phyloP scores from a whole-genome alignment of 2,888 invertebrate genomes.

The Drosophila seclusa region DNA sequence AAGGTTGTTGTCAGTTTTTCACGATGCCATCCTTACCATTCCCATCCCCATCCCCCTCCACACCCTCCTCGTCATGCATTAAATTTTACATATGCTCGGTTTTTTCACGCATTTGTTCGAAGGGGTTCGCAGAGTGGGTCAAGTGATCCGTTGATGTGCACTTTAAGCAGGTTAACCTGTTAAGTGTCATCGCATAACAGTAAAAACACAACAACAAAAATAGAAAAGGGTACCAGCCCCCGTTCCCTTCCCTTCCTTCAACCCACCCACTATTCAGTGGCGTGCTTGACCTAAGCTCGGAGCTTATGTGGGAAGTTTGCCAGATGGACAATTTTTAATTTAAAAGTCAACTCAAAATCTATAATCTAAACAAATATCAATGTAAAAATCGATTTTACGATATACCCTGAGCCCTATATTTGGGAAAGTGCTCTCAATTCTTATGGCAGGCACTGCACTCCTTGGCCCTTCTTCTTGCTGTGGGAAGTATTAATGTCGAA shows the following conservation, averaged over 20 bases:
- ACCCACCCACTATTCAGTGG: background rate
- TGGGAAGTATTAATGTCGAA: no score
- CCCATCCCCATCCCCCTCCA: slow-evolving; percentile 1
- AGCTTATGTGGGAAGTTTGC: background rate
- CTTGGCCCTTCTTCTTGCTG: no score
- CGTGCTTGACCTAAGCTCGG: slow-evolving; percentile 1
- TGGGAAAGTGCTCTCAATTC: no score
- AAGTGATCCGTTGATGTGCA: slow-evolving; percentile 76
- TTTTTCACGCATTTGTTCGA: slow-evolving; percentile 37
- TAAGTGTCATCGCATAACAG: slow-evolving; percentile 51
- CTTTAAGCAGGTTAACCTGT: slow-evolving; percentile 80
- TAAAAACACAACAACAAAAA: background rate
- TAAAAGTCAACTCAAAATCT: slow-evolving; percentile 6
- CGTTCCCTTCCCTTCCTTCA: background rate
- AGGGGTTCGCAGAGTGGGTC: slow-evolving; percentile 59
- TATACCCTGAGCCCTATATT: no score
- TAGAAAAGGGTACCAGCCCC: background rate
- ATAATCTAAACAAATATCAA: background rate
- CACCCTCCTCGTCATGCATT: slow-evolving; percentile 28
- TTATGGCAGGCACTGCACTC: no score
- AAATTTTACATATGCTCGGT: slow-evolving; percentile 57
- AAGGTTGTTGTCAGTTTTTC: slow-evolving; percentile 57
- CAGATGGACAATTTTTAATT: slow-evolving; percentile 27
- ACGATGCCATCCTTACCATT: slow-evolving; percentile 13
- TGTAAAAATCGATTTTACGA: background rate